Conservation (phyloP, 1,140 invertebrate genomes). For the Bradynema listronoti region DNA sequence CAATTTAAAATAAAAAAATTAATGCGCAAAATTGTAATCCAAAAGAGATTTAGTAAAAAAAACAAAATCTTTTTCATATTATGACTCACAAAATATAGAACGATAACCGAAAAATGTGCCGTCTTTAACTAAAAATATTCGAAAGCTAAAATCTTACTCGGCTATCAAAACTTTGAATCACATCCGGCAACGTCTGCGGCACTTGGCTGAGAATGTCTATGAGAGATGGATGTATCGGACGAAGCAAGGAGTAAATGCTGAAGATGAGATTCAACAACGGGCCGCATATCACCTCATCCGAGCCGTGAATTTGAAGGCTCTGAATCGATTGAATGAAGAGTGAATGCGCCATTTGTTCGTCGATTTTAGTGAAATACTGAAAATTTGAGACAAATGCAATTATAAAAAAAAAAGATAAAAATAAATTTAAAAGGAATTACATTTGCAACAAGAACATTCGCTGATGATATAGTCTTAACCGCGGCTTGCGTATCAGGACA, state of each 20-base stretch:
- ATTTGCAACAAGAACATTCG: conserved; percentile 31
- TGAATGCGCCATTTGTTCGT: conserved; percentile 35
- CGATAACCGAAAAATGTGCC: too few relatives aligned
- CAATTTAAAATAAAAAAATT: too few relatives aligned
- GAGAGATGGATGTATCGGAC: conserved; percentile 24
- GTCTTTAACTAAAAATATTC: neutral
- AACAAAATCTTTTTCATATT: too few relatives aligned
- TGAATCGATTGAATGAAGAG: conserved; percentile 28
- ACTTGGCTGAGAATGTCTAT: conserved; percentile 28
- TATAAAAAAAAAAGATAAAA: neutral
- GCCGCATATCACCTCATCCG: conserved; percentile 38
- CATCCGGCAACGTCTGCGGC: conserved; percentile 32
- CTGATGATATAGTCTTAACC: conserved; percentile 34
- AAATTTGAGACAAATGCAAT: conserved; percentile 22
- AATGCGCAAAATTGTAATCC: too few relatives aligned
- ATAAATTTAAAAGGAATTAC: conserved; percentile 16
- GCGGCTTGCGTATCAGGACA: conserved; percentile 43
- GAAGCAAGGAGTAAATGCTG: conserved; percentile 34
- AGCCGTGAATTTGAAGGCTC: conserved; percentile 41
- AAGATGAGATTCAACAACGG: conserved; percentile 41
- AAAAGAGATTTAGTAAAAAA: too few relatives aligned
- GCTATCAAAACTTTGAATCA: conserved; percentile 35
- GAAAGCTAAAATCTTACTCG: conserved; percentile 17
- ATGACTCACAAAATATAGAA: too few relatives aligned
- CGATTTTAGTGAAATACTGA: conserved; percentile 25